A percentile compares a stretch with the other conserved stretches of the same genome.
phyloP scores from a whole-genome alignment of 2,888 invertebrate genomes.

The Lycaena phlaeas region DNA sequence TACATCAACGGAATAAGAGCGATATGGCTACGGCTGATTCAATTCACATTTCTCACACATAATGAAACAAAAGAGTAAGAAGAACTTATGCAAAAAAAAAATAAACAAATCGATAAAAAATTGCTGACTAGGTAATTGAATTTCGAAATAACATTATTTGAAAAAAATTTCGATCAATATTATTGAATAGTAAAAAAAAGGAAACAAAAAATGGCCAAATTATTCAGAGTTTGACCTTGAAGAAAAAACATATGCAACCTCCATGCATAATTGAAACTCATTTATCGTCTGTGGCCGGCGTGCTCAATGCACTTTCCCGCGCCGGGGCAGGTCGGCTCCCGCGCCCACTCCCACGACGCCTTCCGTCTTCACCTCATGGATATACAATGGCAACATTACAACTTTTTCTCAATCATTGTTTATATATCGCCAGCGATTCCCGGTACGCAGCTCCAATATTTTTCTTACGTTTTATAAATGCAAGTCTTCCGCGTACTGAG shows the following conservation, averaged over 20 bases:
- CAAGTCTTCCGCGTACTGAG: constrained; percentile 49
- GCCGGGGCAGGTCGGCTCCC: constrained; percentile 43
- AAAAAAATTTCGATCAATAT: not conserved
- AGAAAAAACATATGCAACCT: constrained; percentile 11
- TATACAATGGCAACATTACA: constrained; percentile 56
- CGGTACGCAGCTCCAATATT: constrained; percentile 46
- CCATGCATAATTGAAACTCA: constrained; percentile 10
- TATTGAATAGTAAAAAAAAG: not conserved
- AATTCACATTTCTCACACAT: not conserved
- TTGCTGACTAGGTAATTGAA: not conserved
- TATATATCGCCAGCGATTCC: constrained; percentile 52
- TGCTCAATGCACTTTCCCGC: constrained; percentile 46
- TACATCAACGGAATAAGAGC: not conserved
- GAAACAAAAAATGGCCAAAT: not conserved
- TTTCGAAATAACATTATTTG: not conserved
- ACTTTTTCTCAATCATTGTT: constrained; percentile 54
- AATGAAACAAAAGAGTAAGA: not conserved
- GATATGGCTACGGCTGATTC: constrained; percentile 3
- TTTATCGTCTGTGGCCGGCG: constrained; percentile 21
- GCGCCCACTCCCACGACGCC: constrained; percentile 60
- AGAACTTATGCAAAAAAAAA: not conserved
- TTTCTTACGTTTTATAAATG: constrained; percentile 45
- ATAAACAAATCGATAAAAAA: not conserved
- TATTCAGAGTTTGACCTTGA: not conserved
- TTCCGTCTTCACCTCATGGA: constrained; percentile 53